Conservation (phyloP, 1,140 invertebrate species). For the Mamestra configurata region DNA sequence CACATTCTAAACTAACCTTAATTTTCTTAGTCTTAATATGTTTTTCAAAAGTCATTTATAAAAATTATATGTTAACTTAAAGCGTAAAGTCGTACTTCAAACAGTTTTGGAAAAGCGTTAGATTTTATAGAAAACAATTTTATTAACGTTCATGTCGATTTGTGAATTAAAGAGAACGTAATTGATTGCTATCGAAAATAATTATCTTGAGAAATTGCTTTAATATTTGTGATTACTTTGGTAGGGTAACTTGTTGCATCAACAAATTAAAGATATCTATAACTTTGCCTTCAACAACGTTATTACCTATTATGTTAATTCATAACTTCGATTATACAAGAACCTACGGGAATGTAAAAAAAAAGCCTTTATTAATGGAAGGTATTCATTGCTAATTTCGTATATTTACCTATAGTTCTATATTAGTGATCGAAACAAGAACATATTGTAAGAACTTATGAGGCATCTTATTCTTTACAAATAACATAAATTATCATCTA, state of each 20-base stretch:
- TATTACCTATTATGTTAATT: no score
- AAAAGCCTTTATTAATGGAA: no score
- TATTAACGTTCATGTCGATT: background rate
- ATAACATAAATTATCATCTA: no score
- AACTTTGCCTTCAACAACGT: no score
- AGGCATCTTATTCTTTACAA: no score
- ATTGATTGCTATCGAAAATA: constrained; percentile 10
- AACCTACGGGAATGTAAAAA: no score
- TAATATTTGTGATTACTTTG: background rate
- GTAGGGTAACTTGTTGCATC: background rate
- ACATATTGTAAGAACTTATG: no score
- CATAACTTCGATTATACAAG: no score
- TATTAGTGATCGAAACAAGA: no score
- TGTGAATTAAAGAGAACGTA: constrained; percentile 10
- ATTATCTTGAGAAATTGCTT: background rate
- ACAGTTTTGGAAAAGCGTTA: background rate
- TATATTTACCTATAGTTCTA: no score
- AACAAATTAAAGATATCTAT: background rate
- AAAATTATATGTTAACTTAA: background rate
- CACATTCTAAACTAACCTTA: background rate
- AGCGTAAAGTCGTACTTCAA: background rate
- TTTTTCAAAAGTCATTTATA: background rate
- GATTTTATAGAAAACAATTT: background rate
- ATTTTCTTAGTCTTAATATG: background rate
- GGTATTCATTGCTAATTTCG: no score